Base-by-base conservation (phyloP, 2,113 vertebrate genomes). In the Ammodytes marinus region DNA sequence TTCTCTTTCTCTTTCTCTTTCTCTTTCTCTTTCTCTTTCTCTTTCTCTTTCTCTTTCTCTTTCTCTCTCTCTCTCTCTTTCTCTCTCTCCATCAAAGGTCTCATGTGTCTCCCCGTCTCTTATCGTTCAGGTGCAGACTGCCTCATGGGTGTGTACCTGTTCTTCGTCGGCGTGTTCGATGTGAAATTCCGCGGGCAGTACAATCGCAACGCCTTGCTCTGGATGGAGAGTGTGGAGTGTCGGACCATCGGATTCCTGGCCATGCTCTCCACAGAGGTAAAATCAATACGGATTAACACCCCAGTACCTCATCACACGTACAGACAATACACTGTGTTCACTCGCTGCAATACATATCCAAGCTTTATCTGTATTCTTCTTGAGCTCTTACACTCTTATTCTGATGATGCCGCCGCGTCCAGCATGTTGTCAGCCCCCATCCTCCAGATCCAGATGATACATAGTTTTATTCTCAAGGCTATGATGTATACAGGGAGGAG, bases 81-180 rank as follows among this genome's bases (percentile, higher is more conserved):
- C n/a, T n/a, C 17, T 72, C 9, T 57, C 39, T 63, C 12, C n/a
- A 4, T 63, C 42, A 65, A 69, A 15, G 3, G 17, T 39, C 35
- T 72, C 2, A 11, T 69, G 5, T 52, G 3, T 81, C 61, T 60
- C 35, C 4, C 19, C 6, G 0, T 47, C 12, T 82, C 61, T 74
- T 60, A 8, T 78, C 12, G 3, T 66, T 2, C 91, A 97, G 96
- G 95, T 95, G 96, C 96, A 5, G 97, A 96, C 90, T 97, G 95
- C 86, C 94, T 97, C 80, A 97, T 96, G 96, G 96, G 96, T 0
- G 86, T 97, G 27, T 97, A 97, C 50, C 91, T 97, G n/a, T 96
- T 97, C 79, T 96, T 96, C n/a, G 78, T 95, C 15, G 96, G 96
- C 0, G 86, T 95, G 69, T 97, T 93, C 39, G 96, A 97, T 66